Conservation (phyloP, 1,140 invertebrate species). For the Panonychus citri region DNA sequence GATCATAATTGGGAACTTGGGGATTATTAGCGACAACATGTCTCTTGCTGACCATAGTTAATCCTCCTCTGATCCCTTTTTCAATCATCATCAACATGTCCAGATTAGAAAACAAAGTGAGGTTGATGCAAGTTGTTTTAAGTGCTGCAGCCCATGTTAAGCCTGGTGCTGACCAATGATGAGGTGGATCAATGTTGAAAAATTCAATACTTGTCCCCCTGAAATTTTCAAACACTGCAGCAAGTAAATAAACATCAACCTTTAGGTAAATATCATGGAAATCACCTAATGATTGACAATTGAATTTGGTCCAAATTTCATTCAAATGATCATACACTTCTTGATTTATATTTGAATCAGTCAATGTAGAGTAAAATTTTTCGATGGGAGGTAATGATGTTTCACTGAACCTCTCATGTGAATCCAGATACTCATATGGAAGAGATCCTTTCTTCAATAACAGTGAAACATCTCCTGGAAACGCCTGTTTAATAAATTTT, state of each 20-base stretch:
- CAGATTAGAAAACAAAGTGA: too few species aligned
- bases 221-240: conserved; percentile 26
- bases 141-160: too few species aligned
- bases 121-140: too few species aligned
- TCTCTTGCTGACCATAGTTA: background rate
- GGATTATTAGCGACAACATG: background rate
- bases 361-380: background rate
- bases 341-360: background rate
- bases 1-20: conserved; percentile 13
- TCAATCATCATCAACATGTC: conserved; percentile 18
- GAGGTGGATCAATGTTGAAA: conserved; percentile 17
- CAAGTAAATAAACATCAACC: conserved; percentile 21
- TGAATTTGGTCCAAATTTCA: conserved; percentile 16
- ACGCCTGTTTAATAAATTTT: background rate
- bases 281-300: conserved; percentile 20
- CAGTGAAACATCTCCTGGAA: background rate
- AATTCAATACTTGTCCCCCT: background rate
- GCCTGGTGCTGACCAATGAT: too few species aligned
- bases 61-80: conserved; percentile 9
- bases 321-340: background rate
- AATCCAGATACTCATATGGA: conserved; percentile 14
- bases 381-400: conserved; percentile 10
- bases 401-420: conserved; percentile 9
- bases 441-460: conserved; percentile 11
- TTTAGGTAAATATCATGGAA: conserved; percentile 25